Conservation (phyloP, 2,888 invertebrate species). For the Blastobasis adustella region DNA sequence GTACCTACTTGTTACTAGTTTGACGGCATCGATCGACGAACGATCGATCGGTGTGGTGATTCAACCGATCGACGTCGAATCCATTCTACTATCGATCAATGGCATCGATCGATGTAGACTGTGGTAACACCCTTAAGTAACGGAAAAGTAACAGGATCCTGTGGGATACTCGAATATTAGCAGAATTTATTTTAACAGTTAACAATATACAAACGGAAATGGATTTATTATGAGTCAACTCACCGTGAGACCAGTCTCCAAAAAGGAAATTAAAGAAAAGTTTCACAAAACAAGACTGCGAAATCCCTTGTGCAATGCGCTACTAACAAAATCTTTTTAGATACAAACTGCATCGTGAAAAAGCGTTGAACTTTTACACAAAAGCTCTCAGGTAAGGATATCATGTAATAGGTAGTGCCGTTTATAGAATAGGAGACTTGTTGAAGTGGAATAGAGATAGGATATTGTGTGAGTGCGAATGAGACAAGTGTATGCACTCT, state of each 20-base stretch:
- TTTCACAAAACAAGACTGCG: constrained; percentile 28
- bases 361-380: constrained; percentile 71
- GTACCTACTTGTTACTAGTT: too few relatives aligned
- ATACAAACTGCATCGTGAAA: constrained; percentile 60
- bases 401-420: constrained; percentile 58
- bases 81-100: too few relatives aligned
- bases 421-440: constrained; percentile 66
- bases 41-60: too few relatives aligned
- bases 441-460: constrained; percentile 50
- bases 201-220: too few relatives aligned
- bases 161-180: too few relatives aligned
- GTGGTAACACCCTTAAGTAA: too few relatives aligned
- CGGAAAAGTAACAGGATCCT: too few relatives aligned
- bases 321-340: constrained; percentile 54
- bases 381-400: constrained; percentile 72
- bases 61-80: too few relatives aligned
- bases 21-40: too few relatives aligned
- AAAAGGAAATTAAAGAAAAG: constrained; percentile 24
- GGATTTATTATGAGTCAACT: constrained; percentile 6
- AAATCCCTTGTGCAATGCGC: constrained; percentile 40
- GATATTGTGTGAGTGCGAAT: constrained; percentile 35
- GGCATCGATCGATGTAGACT: too few relatives aligned
- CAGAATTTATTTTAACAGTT: too few relatives aligned
- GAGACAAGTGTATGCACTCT: constrained; percentile 54
- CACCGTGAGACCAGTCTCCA: constrained; percentile 22